Base-by-base conservation (phyloP, 2,888 invertebrate genomes). In the Ophraella communa region DNA sequence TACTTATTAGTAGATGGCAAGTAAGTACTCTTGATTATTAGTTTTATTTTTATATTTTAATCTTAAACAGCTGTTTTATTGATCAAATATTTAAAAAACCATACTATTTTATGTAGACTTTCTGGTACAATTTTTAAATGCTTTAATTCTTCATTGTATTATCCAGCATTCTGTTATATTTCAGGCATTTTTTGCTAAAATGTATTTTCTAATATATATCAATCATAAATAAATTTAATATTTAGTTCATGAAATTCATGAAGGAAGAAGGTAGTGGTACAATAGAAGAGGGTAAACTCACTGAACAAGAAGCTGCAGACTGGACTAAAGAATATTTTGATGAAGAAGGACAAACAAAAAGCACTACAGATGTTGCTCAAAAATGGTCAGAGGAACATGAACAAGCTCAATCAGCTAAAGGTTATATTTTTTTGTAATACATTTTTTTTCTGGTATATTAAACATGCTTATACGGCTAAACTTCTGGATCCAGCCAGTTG, bases 231-330 rank as follows among this genome's bases (percentile, higher is more conserved):
- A 8, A 54, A 10, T 39, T 39, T 57, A 17, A 44, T n/a, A 71
- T 77, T 63, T 86, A 93, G 86, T 94, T 94, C 77, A 91, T 93
- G 90, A 90, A 89, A 76, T 94, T 93, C 78, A 93, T 94, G 89
- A 88, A 89, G 76, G 89, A 89, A 77, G 87, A 89, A 74, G 89
- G 88, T 44, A 89, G 90, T 70, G 80, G 87, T 55, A 84, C 86
- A 65, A 79, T 89, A 47, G 86, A 87, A 71, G 81, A 81, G 67
- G 86, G 74, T 72, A 76, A 74, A 66, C 74, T 81, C 64, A 83
- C 84, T 54, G 79, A 78, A 67, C 72, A 72, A 76, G 83, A 81
- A 79, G 81, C 80, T 2, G 75, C 81, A 39, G 79, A 81, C 21
- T 86, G 86, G 86, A 78, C 79, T 20, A 78, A 84, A 64, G 83